Evolutionary conservation across 2,797 vertebrate genomes (phyloP), one percentile per base, ranked within the genome.

Genomic region (Sparidentex hasta): DNA sequence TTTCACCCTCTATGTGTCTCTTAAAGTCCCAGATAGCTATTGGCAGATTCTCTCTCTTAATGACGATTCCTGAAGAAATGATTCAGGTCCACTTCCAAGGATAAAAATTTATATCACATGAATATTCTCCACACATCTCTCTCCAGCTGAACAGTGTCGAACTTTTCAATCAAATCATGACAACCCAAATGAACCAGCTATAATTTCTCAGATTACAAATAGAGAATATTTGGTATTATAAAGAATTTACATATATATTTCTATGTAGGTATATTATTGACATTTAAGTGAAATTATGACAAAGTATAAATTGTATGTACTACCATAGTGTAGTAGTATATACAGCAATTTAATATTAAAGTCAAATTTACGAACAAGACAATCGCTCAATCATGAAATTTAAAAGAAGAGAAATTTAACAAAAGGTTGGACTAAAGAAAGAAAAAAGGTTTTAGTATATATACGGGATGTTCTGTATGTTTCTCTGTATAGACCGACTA

Each of bases 201-300:
- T 90, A 88, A 91, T 85, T 93, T 94, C 93, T 94, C 94, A 93
- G 93, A 93, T 93, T 84, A 93, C 90, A 93, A 94, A 94, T 90
- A 94, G 87, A 93, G 93, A 93, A 93, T 95, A 94, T 94, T 95
- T 94, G 94, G 92, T 95, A 95, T 92, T 93, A 93, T 94, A 93
- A 95, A 95, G 94, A 95, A 94, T 93, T 94, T 92, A 94, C 87
- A 93, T 95, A 94, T 96, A 96, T 96, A 96, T 96, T 95, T 96
- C 92, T 96, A 95, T 95, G 92, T 95, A 96, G 95, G 93, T 95
- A 95, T 96, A 95, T 95, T 95, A 93, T 93, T 92, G 95, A 94
- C 92, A 93, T 95, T 93, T 95, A 94, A 91, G 82, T 93, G 85
- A 94, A 94, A 93, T 90, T 87, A 95, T 95, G 94, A 93, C 89